Evolutionary conservation across 2,888 invertebrate species (phyloP).

Genomic region (Cotesia congregata): DNA sequence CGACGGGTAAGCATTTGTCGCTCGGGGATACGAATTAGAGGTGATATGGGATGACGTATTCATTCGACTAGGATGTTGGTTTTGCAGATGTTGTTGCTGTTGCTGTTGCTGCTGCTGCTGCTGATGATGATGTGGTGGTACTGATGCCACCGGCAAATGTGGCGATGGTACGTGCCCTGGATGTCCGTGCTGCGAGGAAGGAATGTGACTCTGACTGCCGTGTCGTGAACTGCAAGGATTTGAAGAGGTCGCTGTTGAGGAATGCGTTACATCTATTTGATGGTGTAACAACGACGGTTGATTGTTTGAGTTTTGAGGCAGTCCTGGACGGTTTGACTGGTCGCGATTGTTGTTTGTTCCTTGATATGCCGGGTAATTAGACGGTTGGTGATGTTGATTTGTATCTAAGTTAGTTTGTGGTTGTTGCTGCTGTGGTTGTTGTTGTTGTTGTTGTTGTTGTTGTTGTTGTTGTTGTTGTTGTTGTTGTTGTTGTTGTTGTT

Average conservation of each 20-base stretch:
- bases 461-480: neutral
- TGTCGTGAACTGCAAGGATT: slow-evolving; percentile 60
- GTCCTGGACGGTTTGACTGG: slow-evolving; percentile 35
- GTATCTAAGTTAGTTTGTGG: slow-evolving; percentile 23
- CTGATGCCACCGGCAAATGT: slow-evolving; percentile 53
- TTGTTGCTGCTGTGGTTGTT: slow-evolving; percentile 48
- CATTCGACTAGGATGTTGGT: slow-evolving; percentile 57
- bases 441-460: slow-evolving; percentile 24
- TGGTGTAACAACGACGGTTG: slow-evolving; percentile 41
- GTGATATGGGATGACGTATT: slow-evolving; percentile 47
- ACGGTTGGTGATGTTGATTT: slow-evolving; percentile 47
- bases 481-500: slow-evolving; percentile 13
- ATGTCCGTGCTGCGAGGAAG: slow-evolving; percentile 60
- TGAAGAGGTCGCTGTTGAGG: slow-evolving; percentile 47
- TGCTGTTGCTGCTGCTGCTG: slow-evolving; percentile 52
- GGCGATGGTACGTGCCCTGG: slow-evolving; percentile 63
- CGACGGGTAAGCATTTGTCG: slow-evolving; percentile 45
- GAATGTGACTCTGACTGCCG: slow-evolving; percentile 62
- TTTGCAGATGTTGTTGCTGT: slow-evolving; percentile 41
- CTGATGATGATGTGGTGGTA: slow-evolving; percentile 51
- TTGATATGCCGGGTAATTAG: slow-evolving; percentile 41
- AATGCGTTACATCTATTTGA: slow-evolving; percentile 44
- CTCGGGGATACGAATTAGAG: slow-evolving; percentile 46
- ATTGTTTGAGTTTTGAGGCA: slow-evolving; percentile 44
- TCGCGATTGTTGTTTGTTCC: slow-evolving; percentile 46